A percentile compares a stretch with the other conserved stretches of the same genome.
Evolutionary conservation across 2,797 vertebrate genomes (phyloP).

Genomic region (Falco naumanni): DNA sequence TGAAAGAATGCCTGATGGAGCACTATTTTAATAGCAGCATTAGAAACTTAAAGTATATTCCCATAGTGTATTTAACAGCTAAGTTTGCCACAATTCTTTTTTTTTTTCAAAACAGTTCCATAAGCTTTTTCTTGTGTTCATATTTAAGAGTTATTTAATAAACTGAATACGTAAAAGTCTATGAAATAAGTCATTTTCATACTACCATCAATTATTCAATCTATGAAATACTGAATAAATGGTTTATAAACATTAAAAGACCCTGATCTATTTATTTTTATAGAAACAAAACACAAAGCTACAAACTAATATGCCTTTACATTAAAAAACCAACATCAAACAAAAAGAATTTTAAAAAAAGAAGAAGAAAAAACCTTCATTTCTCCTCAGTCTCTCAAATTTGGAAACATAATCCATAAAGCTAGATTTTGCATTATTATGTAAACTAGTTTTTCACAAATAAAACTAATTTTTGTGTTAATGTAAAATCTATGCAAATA

Average conservation of each 20-base stretch:
- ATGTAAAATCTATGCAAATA: conserved; percentile 98
- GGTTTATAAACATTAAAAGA: neutral
- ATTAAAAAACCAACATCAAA: neutral
- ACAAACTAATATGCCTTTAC: conserved; percentile 19
- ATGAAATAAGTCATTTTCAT: neutral
- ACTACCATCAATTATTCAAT: neutral
- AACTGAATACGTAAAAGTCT: neutral
- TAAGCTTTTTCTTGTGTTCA: neutral
- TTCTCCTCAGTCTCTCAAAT: conserved; percentile 50
- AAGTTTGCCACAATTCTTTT: neutral
- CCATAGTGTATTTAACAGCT: neutral
- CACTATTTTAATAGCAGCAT: neutral
- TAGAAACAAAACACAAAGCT: conserved; percentile 18
- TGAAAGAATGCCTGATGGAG: conserved; percentile 6
- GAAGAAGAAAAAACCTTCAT: neutral
- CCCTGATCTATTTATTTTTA: neutral
- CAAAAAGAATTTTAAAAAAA: neutral
- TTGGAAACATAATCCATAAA: conserved; percentile 74
- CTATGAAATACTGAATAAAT: neutral
- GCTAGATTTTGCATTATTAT: conserved; percentile 84
- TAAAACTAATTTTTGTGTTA: conserved; percentile 90
- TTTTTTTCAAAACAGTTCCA: neutral
- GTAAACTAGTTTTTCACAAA: conserved; percentile 86
- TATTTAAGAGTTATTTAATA: neutral
- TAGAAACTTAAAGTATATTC: neutral